Base-by-base conservation (phyloP, 1,140 invertebrate genomes). In the Pseudomyrmex pallidus region DNA sequence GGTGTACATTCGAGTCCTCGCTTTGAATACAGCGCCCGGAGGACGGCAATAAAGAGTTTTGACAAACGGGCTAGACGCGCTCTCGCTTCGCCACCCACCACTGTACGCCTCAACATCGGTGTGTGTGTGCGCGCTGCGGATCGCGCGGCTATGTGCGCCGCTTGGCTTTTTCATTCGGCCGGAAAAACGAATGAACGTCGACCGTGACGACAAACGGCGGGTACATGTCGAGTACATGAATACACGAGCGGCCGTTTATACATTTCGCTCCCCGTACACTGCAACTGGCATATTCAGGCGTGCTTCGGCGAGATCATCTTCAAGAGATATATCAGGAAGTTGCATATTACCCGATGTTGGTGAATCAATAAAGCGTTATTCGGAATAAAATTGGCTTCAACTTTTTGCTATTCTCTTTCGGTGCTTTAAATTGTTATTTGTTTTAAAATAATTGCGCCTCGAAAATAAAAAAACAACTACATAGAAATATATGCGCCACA, bases 1-100 rank as follows among this genome's bases (percentile, higher is more conserved):
- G 67, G 85, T 82, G 86, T 87, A 85, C 86, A 89, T 89, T 87
- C 84, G 78, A 89, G 82, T 88, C 87, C 82, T 89, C 85, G 90
- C 87, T 90, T 91, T 91, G 90, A 90, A 91, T 91, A 91, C 84
- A 90, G 85, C 88, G 80, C 64, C 73, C 83, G 83, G 77, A 86
- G 85, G 85, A 90, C 90, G 86, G 90, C 90, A 90, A 91, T 91
- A 91, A 91, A 91, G 89, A 90, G 89, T 90, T 91, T 90, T 91
- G 90, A 91, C 89, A 90, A 91, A 91, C 90, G 90, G 74, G 57
- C 76, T 80, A 80, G 76, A 72, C 64, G 74, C 59, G 82, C 50
- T 68, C 48, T 68, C 64, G 74, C 74, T 61, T 63, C 59, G 73
- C 74, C 74, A 68, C 74, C 74, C 64, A 78, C 74, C 59, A 25